Evolutionary conservation across 1,140 invertebrate genomes (phyloP), one percentile per base, ranked within the genome.

Genomic region (Nomia melanderi): DNA sequence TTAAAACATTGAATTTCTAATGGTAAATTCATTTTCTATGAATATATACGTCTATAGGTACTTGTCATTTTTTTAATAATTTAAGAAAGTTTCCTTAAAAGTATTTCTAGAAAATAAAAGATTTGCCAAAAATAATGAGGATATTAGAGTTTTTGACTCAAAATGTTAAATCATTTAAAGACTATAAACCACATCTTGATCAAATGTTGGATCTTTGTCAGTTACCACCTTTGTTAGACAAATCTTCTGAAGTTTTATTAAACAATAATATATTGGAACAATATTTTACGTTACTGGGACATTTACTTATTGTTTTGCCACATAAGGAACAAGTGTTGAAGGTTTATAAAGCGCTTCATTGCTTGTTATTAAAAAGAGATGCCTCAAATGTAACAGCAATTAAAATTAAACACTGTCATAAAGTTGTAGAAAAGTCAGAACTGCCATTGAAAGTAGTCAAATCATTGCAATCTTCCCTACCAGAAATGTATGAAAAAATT

Each of bases 251-350:
- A 23, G 64, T 17, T 50, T 50, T 86, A 1, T 31, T n/a, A 33
- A 75, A 39, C 20, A 53, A 4, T 0, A 53, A 71, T 33, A 63
- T 77, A 44, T 60, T 90, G 23, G 77, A 87, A 27, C 71, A 82
- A 17, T 89, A 91, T 75, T 87, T 89, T 57, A 89, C 82, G 8
- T 44, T 83, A 0, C 62, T 90, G 7, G 89, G 88, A 6, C 70
- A 86, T 23, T 70, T 91, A 1, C 56, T 89, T 39, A 29, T 67
- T 2, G 77, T 88, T 2, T 77, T 86, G 23, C 84, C 86, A 1
- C 75, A n/a, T 1, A 17, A 77, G 29, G n/a, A 59, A 20, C 67
- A 86, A 20, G 27, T 81, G 2, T 36, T 66, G 12, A 84, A 77
- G 33, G 29, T 89, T 29, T 63, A 83, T 7, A 25, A 64, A 39